Percentiles rank a stretch among this genome's conserved stretches.
Conservation (phyloP, 2,888 invertebrate genomes). For the Pycnomerus fuliginosus region DNA sequence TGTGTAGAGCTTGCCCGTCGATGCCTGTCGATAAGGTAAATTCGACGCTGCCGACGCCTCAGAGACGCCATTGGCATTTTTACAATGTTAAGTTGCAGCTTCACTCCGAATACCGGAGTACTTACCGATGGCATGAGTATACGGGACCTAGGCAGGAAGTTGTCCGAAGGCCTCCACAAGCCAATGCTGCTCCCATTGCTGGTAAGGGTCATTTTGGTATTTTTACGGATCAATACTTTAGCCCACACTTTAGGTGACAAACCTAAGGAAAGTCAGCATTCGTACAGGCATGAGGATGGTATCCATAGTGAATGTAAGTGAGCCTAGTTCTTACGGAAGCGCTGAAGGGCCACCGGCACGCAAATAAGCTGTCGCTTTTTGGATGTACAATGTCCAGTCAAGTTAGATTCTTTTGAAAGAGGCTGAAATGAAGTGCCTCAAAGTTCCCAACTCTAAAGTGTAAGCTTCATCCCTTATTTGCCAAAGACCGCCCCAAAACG, state of each 20-base stretch:
- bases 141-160: constrained; percentile 74
- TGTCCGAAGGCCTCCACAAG: constrained; percentile 64
- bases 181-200: constrained; percentile 48
- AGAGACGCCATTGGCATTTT: constrained; percentile 1
- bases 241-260: constrained; percentile 37
- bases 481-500: too few relatives aligned
- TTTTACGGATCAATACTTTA: constrained; percentile 13
- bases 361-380: too few relatives aligned
- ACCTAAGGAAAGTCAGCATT: constrained; percentile 40
- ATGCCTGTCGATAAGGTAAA: constrained; percentile 95
- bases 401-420: too few relatives aligned
- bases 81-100: constrained; percentile 61
- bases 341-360: too few relatives aligned
- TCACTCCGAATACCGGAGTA: constrained; percentile 93
- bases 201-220: constrained; percentile 32
- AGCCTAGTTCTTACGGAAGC: too few relatives aligned
- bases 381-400: too few relatives aligned
- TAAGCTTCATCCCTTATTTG: too few relatives aligned
- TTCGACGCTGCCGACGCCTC: constrained; percentile 3
- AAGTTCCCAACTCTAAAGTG: too few relatives aligned
- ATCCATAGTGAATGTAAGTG: constrained; percentile 41
- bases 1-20: constrained; percentile 95
- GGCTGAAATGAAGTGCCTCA: too few relatives aligned
- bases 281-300: constrained; percentile 46
- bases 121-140: constrained; percentile 93